Conservation (phyloP, 2,797 vertebrate genomes). For the Betta splendens region DNA sequence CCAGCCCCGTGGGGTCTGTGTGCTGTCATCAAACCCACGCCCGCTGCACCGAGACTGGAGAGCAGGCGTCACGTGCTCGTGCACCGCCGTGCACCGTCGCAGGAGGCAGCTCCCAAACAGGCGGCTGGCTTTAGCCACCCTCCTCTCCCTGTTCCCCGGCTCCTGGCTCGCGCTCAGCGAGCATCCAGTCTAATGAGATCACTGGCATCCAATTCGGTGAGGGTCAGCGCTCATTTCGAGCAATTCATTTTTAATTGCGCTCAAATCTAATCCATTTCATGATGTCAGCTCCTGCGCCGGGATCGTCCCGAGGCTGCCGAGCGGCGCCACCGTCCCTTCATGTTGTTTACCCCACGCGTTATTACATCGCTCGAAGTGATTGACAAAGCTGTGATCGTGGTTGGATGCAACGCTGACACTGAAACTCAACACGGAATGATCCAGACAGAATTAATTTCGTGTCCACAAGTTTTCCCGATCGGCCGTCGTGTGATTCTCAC, state of each 20-base stretch:
- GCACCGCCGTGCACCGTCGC: no score
- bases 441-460: constrained; percentile 18
- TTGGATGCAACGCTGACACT: constrained; percentile 16
- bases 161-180: constrained; percentile 58
- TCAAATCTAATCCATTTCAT: constrained; percentile 82
- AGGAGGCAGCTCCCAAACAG: no score
- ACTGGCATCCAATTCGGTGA: constrained; percentile 75
- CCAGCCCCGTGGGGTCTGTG: no score
- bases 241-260: constrained; percentile 85
- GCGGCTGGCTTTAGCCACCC: no score
- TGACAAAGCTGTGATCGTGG: constrained; percentile 48
- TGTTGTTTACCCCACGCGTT: constrained; percentile 57
- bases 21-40: no score
- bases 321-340: constrained; percentile 61
- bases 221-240: constrained; percentile 79
- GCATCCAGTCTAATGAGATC: constrained; percentile 79
- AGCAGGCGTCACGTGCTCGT: no score
- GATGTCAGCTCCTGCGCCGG: constrained; percentile 73
- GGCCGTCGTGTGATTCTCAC: constrained; percentile 6
- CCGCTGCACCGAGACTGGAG: no score
- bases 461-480: constrained; percentile 23
- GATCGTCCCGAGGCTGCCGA: constrained; percentile 55
- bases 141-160: constrained; percentile 63
- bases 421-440: constrained; percentile 36
- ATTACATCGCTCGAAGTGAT: constrained; percentile 49